Evolutionary conservation across 2,113 vertebrate species (phyloP).

Genomic region (Bufo gargarizans): DNA sequence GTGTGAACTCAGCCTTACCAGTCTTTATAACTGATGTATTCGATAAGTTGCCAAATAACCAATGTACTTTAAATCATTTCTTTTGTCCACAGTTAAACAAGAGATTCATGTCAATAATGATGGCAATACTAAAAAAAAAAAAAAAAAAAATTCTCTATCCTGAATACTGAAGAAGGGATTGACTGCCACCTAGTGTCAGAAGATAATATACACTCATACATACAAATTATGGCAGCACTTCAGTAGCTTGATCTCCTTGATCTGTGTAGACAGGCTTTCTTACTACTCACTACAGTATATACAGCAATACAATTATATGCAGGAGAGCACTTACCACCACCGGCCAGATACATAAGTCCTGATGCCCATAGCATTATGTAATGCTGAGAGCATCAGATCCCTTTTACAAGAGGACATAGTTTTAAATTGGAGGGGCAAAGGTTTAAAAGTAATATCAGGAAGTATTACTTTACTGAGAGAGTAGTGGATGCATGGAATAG

Average conservation of each 20-base stretch:
- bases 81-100: not conserved
- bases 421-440: no score
- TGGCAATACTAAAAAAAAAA: not conserved
- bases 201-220: not conserved
- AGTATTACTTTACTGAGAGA: no score
- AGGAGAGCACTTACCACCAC: no score
- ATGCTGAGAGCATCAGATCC: no score
- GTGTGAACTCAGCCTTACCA: not conserved
- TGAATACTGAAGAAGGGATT: not conserved
- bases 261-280: not conserved
- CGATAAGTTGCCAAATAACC: not conserved
- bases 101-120: not conserved
- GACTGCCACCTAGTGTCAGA: conserved; percentile 19
- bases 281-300: no score
- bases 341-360: no score
- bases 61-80: not conserved
- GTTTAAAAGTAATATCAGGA: no score
- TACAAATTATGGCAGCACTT: no score
- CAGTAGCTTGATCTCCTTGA: not conserved
- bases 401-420: no score
- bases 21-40: not conserved
- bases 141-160: not conserved
- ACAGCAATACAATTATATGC: not conserved
- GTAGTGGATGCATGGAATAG: no score
- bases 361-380: no score